These are phyloP conservation scores for Rugalucina vietnamica DNA, from an alignment of 2,888 invertebrate genomes.

Conservation along the genomic window DNA sequence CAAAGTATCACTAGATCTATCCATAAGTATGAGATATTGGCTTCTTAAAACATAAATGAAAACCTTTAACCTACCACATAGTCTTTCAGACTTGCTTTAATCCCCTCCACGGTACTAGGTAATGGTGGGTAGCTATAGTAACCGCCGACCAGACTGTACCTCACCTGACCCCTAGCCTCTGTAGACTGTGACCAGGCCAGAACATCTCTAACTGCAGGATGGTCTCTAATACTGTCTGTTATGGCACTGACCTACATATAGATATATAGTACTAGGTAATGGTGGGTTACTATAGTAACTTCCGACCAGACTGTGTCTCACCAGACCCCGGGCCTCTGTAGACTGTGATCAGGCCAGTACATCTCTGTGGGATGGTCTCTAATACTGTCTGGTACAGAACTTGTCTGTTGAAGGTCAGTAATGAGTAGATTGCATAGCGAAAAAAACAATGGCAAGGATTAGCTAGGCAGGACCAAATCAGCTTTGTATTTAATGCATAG, in stretches of 20 bases:
- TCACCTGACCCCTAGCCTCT: background rate
- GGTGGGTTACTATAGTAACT: conserved; percentile 61
- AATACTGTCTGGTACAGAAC: too few relatives aligned
- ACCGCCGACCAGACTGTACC: conserved; percentile 39
- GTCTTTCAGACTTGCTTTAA: conserved; percentile 30
- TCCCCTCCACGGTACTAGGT: conserved; percentile 29
- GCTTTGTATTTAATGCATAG: too few relatives aligned
- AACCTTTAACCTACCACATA: conserved; percentile 30
- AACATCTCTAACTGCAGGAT: conserved; percentile 1
- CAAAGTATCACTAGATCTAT: too few relatives aligned
- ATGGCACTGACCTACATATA: too few relatives aligned
- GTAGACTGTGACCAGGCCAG: conserved; percentile 23
- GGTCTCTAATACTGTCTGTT: background rate
- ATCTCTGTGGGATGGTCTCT: background rate
- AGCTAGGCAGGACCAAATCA: too few relatives aligned
- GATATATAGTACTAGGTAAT: conserved; percentile 40
- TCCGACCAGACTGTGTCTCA: conserved; percentile 25
- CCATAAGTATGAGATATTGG: too few relatives aligned
- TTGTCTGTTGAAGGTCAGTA: too few relatives aligned
- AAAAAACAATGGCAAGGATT: too few relatives aligned
- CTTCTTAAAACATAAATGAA: too few relatives aligned
- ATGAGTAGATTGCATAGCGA: too few relatives aligned
- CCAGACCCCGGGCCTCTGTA: background rate
- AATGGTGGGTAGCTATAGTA: conserved; percentile 60
- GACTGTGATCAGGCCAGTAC: conserved; percentile 27